Evolutionary conservation across 2,797 vertebrate genomes (phyloP).

Genomic region (Astyanax mexicanus): DNA sequence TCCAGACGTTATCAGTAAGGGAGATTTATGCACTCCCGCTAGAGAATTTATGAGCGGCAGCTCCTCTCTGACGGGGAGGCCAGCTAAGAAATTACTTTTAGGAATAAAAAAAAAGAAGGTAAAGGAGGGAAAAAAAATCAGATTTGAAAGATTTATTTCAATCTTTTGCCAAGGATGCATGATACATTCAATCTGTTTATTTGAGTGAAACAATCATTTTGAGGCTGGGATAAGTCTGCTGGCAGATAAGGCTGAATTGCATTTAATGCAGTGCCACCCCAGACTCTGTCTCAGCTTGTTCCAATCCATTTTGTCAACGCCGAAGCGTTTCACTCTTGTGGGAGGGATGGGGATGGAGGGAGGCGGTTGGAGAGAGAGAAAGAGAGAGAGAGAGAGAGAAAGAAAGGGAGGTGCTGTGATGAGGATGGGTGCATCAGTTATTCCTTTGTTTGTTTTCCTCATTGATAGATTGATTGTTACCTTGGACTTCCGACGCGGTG

Average conservation of each 20-base stretch:
- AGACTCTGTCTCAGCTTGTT: slow-evolving; percentile 55
- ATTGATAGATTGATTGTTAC: slow-evolving; percentile 77
- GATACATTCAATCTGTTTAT: slow-evolving; percentile 84
- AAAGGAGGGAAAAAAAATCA: slow-evolving; percentile 52
- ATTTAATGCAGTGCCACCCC: slow-evolving; percentile 63
- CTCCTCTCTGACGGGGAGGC: slow-evolving; percentile 71
- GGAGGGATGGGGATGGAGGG: background rate
- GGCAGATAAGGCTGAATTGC: slow-evolving; percentile 74
- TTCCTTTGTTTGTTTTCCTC: slow-evolving; percentile 71
- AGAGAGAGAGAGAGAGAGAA: too few species aligned
- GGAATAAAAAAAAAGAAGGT: slow-evolving; percentile 43
- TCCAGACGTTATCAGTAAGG: slow-evolving; percentile 80
- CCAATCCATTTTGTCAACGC: slow-evolving; percentile 69
- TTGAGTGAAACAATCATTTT: slow-evolving; percentile 83
- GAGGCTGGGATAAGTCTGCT: slow-evolving; percentile 62
- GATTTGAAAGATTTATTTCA: slow-evolving; percentile 83
- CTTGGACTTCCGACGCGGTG: slow-evolving; percentile 67
- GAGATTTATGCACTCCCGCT: slow-evolving; percentile 80
- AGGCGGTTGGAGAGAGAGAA: too few species aligned
- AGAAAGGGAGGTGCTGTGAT: slow-evolving; percentile 34
- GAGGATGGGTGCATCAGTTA: slow-evolving; percentile 66
- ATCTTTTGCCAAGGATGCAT: slow-evolving; percentile 77
- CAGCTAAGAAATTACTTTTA: slow-evolving; percentile 80
- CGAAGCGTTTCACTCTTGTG: slow-evolving; percentile 59
- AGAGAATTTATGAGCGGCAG: slow-evolving; percentile 81